Conservation (phyloP, 2,888 invertebrate genomes). For the Cephus rjabovi region DNA sequence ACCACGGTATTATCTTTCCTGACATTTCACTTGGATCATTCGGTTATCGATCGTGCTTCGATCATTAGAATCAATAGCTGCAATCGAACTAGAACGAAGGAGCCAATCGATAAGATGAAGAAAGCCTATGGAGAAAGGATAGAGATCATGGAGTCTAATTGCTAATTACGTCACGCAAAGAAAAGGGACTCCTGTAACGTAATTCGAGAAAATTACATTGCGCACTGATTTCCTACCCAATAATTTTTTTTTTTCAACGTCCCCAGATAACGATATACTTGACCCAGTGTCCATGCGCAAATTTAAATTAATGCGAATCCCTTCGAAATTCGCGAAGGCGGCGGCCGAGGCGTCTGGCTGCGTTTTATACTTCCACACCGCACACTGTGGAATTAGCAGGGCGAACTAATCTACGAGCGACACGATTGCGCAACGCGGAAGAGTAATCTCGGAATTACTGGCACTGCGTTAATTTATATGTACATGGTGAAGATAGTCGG, state of each 20-base stretch:
- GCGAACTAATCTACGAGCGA: neutral
- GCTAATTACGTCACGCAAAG: neutral
- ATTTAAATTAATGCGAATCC: neutral
- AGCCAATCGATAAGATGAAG: neutral
- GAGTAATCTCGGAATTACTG: constrained; percentile 2
- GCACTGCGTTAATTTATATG: neutral
- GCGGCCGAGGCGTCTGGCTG: neutral
- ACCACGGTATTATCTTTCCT: neutral
- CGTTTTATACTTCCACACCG: neutral
- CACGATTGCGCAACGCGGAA: constrained; percentile 4
- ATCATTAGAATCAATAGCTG: neutral
- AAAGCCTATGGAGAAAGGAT: neutral
- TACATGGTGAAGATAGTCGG: neutral
- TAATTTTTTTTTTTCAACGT: neutral
- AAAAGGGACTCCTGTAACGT: neutral
- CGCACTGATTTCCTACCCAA: neutral
- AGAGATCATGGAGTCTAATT: neutral
- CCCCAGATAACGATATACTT: neutral
- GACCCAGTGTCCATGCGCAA: neutral
- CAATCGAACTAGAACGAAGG: neutral
- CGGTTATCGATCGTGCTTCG: neutral
- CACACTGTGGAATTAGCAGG: neutral
- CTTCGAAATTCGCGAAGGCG: neutral
- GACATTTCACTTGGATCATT: neutral
- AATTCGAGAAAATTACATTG: neutral